Conservation (phyloP, 2,113 vertebrate species). For the Ctenomys sociabilis region DNA sequence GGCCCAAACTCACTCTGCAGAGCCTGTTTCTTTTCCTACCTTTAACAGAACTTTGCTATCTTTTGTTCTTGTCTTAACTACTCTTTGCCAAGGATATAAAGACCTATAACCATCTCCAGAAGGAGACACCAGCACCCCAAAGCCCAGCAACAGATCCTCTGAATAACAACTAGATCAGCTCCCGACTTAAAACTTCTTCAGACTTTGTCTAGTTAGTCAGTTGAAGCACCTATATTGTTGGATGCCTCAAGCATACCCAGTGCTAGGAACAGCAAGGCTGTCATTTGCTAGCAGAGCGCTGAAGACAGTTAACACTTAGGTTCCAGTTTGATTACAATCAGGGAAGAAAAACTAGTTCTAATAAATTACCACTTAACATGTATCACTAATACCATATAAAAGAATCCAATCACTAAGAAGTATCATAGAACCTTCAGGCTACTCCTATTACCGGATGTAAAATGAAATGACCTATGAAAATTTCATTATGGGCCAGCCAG, state of each 20-base stretch:
- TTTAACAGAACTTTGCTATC: neutral
- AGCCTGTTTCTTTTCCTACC: neutral
- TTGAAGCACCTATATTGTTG: neutral
- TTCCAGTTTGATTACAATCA: neutral
- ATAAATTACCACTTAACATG: neutral
- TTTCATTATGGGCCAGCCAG: neutral
- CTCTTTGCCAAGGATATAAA: neutral
- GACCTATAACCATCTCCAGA: neutral
- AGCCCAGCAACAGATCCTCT: neutral
- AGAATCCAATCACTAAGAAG: neutral
- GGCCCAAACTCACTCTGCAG: neutral
- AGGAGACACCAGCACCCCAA: neutral
- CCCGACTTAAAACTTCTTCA: neutral
- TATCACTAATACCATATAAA: neutral
- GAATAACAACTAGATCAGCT: neutral
- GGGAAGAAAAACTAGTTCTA: conserved; percentile 5
- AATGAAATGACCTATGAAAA: conserved; percentile 8
- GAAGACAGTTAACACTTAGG: conserved; percentile 6
- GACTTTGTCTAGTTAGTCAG: neutral
- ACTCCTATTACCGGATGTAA: neutral
- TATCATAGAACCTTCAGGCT: neutral
- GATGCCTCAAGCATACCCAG: neutral
- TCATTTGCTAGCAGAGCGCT: neutral
- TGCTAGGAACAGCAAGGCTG: neutral
- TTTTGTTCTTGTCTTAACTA: neutral